Conservation (phyloP, 2,113 vertebrate species). For the Sorex araneus region DNA sequence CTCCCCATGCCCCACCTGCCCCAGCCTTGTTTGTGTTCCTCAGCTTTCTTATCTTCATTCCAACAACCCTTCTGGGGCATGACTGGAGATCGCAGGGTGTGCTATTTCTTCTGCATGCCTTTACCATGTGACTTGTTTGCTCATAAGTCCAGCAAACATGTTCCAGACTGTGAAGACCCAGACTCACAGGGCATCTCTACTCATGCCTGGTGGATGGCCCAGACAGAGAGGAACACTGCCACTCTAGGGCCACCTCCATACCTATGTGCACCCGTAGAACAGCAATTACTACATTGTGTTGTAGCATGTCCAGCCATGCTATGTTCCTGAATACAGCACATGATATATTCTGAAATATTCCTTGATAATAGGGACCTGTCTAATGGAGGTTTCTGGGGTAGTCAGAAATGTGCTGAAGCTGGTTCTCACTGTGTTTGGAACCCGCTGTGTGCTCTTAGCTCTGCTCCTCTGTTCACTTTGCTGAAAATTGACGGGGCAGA, state of each 20-base stretch:
- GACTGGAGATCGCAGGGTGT: not conserved
- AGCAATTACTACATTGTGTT: not conserved
- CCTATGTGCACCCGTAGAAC: not conserved
- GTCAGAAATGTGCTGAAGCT: not conserved
- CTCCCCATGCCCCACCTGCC: too few relatives aligned
- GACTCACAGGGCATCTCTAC: not conserved
- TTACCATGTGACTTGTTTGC: not conserved
- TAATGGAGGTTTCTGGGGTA: not conserved
- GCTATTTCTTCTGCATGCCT: not conserved
- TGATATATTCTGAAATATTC: not conserved
- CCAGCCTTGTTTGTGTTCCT: not conserved
- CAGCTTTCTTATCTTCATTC: not conserved
- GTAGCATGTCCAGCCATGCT: not conserved
- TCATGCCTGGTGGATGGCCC: not conserved
- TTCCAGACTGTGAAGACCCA: not conserved
- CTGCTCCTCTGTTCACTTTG: not conserved
- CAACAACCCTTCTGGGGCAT: not conserved
- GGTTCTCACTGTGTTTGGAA: not conserved
- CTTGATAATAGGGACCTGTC: slow-evolving; percentile 1
- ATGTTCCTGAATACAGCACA: not conserved
- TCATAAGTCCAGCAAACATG: not conserved
- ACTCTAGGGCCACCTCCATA: not conserved
- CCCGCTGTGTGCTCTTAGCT: not conserved
- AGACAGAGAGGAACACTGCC: not conserved
- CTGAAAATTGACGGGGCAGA: not conserved